Evolutionary conservation across 2,113 vertebrate species (phyloP), one percentile per base, ranked within the genome.

Genomic region (Pachycephala philippinensis): DNA sequence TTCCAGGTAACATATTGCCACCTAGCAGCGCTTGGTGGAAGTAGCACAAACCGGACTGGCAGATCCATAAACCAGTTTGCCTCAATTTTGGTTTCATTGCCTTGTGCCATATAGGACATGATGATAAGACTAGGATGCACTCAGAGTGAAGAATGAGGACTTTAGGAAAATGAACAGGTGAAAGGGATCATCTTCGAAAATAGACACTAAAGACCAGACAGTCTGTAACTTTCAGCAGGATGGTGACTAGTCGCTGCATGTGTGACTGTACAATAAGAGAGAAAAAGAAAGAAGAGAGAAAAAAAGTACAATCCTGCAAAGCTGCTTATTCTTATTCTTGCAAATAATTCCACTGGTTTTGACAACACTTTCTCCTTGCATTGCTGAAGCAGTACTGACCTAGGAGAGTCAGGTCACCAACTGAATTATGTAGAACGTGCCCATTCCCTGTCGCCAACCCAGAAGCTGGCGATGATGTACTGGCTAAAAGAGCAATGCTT

Each of bases 1-100:
- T 95, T 89, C 59, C 54, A 87, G 90, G 95, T 87, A 44, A 69
- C 37, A 93, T n/a, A 93, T 94, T 94, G 97, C 96, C 96, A 97
- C 90, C 97, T 97, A 96, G 97, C 95, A 95, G 95, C 74, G 18
- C 31, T 71, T n/a, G 27, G 21, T 0, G 61, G 92, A 82, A 93
- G 76, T 11, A 78, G 60, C 93, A 69, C 82, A 77, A 59, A 61
- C 22, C 30, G 13, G 30, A 33, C 26, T 30, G 28, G 26, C 44
- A 11, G 24, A 35, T 69, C 74, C n/a, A 11, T 28, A 10, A 78
- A 40, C 3, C 35, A 7, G 35, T 66, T 85, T 49, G 39, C 27
- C 26, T 74, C 37, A 8, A 9, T 77, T 82, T 50, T 66, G 6
- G 0, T 70, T 85, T 61, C 49, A 19, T 27, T 66, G 14, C 6